Conservation (phyloP, 2,888 invertebrate species). For the Ashinkailepas kermadecensis region DNA sequence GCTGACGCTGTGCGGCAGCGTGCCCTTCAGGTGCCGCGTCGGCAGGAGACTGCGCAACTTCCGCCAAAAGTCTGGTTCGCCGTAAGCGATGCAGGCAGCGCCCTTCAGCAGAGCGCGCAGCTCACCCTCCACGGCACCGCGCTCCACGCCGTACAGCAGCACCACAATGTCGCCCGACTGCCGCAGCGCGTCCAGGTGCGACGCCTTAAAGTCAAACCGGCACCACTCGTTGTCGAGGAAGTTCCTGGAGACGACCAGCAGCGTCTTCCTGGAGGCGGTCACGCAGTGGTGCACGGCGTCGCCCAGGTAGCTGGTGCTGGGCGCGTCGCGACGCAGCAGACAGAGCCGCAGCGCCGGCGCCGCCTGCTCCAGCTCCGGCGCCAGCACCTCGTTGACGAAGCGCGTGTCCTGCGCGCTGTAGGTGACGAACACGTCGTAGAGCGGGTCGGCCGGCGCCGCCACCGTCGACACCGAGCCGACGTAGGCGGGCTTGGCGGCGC, state of each 20-base stretch:
- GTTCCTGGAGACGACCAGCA: slow-evolving; percentile 78
- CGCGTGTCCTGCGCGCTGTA: slow-evolving; percentile 89
- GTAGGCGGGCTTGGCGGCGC: slow-evolving; percentile 23
- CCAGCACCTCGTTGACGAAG: slow-evolving; percentile 80
- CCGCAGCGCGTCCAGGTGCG: slow-evolving; percentile 72
- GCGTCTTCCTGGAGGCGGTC: slow-evolving; percentile 72
- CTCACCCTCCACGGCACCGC: slow-evolving; percentile 66
- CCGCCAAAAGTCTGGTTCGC: slow-evolving; percentile 90
- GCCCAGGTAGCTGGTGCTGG: slow-evolving; percentile 76
- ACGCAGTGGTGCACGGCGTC: slow-evolving; percentile 63
- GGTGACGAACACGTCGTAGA: slow-evolving; percentile 91
- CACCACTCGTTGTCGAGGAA: slow-evolving; percentile 85
- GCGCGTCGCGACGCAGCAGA: slow-evolving; percentile 84
- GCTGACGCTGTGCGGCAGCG: slow-evolving; percentile 16
- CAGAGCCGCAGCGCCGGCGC: slow-evolving; percentile 73
- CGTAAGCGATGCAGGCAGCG: slow-evolving; percentile 73
- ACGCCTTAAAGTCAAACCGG: slow-evolving; percentile 78
- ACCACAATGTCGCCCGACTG: slow-evolving; percentile 61
- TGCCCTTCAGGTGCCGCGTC: slow-evolving; percentile 25
- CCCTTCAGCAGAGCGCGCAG: slow-evolving; percentile 77
- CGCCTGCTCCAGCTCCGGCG: slow-evolving; percentile 73
- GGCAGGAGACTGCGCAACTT: slow-evolving; percentile 76
- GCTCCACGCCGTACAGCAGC: slow-evolving; percentile 68
- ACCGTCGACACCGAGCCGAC: background rate
- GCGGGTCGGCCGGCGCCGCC: slow-evolving; percentile 44